These are phyloP conservation scores for Heliconius erato DNA, from an alignment of 2,888 invertebrate genomes.

Conservation along the genomic window DNA sequence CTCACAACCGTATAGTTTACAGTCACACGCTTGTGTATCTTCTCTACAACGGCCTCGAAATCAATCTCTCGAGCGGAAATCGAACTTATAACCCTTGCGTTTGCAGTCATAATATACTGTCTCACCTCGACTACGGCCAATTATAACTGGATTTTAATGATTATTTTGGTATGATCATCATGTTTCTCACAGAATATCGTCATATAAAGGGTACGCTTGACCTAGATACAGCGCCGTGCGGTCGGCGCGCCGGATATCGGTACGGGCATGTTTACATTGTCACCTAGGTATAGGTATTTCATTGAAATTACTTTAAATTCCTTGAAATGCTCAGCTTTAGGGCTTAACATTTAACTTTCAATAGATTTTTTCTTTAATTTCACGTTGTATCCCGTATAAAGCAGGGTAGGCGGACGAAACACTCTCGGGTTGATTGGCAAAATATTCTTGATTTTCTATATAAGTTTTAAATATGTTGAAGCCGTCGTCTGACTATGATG, in stretches of 20 bases:
- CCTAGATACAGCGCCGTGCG: slow-evolving; percentile 31
- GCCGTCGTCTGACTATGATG: too few relatives aligned
- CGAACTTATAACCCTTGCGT: background rate
- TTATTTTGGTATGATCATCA: background rate
- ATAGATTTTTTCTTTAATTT: too few relatives aligned
- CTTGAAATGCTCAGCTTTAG: background rate
- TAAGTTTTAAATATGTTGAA: too few relatives aligned
- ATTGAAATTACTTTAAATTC: background rate
- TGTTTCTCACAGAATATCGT: background rate
- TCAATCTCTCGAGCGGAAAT: background rate
- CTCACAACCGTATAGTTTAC: background rate
- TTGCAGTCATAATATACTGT: background rate
- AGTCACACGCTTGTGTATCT: background rate
- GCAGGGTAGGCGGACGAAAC: too few relatives aligned
- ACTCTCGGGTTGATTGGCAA: too few relatives aligned
- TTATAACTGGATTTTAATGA: background rate
- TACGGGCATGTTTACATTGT: slow-evolving; percentile 21
- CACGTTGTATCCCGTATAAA: too few relatives aligned
- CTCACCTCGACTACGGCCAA: background rate
- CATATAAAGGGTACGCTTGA: slow-evolving; percentile 5
- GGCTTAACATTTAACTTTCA: background rate
- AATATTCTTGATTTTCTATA: too few relatives aligned
- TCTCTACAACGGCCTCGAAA: background rate
- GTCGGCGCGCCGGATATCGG: slow-evolving; percentile 26
- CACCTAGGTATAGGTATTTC: background rate